A percentile compares a stretch with the other conserved stretches of the same genome.
Conservation (phyloP, 2,797 vertebrate species). For the Aselliscus stoliczkanus region DNA sequence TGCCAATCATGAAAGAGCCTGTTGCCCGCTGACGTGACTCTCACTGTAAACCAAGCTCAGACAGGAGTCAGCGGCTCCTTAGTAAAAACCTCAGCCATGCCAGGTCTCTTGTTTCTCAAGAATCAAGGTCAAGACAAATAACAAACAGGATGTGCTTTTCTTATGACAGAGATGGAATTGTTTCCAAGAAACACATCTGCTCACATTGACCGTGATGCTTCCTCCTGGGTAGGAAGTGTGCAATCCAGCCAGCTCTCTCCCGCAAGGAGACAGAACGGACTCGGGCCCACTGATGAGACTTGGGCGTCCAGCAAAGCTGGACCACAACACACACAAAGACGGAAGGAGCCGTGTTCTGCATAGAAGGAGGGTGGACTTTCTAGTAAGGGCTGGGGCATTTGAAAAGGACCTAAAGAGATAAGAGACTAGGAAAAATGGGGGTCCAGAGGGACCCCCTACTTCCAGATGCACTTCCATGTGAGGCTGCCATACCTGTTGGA, state of each 20-base stretch:
- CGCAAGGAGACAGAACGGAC: no score
- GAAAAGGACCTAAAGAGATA: background rate
- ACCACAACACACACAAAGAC: background rate
- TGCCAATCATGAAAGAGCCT: background rate
- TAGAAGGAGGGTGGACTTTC: fast-evolving
- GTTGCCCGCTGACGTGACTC: no score
- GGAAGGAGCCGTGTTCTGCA: background rate
- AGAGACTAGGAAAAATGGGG: background rate
- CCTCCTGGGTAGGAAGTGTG: background rate
- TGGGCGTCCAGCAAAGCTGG: background rate
- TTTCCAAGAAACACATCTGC: background rate
- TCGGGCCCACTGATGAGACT: background rate
- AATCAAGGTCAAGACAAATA: background rate
- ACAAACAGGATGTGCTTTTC: background rate
- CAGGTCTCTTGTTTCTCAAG: background rate
- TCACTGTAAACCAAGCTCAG: background rate
- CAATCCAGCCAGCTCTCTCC: background rate
- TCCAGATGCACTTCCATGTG: background rate
- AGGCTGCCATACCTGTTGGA: no score
- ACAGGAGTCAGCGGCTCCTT: background rate
- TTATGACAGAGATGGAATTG: background rate
- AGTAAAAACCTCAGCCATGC: background rate
- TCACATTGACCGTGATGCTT: fast-evolving
- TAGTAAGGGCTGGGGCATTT: background rate
- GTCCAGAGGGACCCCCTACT: background rate